Conservation (phyloP, 2,888 invertebrate genomes). For the Agrilus biguttatus region DNA sequence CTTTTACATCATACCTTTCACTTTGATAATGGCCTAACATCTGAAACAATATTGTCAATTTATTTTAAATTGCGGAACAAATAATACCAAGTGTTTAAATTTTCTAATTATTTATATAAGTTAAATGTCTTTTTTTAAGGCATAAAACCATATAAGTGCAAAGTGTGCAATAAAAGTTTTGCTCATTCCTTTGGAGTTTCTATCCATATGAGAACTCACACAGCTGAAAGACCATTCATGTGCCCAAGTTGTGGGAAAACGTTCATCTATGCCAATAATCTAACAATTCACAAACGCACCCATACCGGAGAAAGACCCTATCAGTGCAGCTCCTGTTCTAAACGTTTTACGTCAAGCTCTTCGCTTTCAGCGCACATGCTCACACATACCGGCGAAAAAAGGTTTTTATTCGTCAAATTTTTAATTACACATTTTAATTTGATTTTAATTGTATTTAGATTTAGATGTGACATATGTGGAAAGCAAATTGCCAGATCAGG, state of each 20-base stretch:
- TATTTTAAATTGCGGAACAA: too few relatives aligned
- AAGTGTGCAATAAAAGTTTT: constrained; percentile 19
- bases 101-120: too few relatives aligned
- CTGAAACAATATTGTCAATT: too few relatives aligned
- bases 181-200: constrained; percentile 19
- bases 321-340: constrained; percentile 16
- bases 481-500: constrained; percentile 22
- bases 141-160: constrained; percentile 18
- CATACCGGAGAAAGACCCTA: constrained; percentile 24
- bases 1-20: too few relatives aligned
- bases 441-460: constrained; percentile 14
- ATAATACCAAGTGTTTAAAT: too few relatives aligned
- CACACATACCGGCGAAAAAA: constrained; percentile 16
- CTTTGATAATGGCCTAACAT: too few relatives aligned
- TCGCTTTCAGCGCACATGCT: constrained; percentile 16
- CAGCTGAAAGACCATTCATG: constrained; percentile 20
- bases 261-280: constrained; percentile 21
- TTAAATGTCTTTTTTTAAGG: constrained; percentile 12
- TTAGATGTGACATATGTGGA: constrained; percentile 20
- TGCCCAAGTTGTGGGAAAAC: constrained; percentile 23
- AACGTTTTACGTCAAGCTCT: constrained; percentile 18
- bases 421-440: background rate
- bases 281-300: constrained; percentile 20
- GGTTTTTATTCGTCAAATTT: constrained; percentile 5
- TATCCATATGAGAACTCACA: constrained; percentile 21